A percentile compares a stretch with the other conserved stretches of the same genome.
Conservation (phyloP, 2,113 vertebrate species). For the Hystrix cristata region DNA sequence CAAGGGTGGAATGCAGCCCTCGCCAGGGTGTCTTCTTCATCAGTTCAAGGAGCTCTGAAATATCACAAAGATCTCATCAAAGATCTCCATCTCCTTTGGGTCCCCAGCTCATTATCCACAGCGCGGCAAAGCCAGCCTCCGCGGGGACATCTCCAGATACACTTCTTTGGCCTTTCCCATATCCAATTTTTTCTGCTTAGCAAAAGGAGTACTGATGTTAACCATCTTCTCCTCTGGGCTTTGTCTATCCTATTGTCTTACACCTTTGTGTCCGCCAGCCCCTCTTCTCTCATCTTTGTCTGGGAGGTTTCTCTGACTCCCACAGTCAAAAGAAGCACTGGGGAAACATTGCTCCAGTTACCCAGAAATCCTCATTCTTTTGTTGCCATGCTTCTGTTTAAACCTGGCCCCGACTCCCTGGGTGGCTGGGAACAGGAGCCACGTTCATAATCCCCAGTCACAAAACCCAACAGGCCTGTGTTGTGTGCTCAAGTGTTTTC, state of each 20-base stretch:
- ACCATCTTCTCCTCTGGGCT: background rate
- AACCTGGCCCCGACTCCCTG: conserved; percentile 18
- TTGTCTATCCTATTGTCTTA: background rate
- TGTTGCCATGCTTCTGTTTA: conserved; percentile 4
- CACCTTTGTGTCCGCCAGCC: background rate
- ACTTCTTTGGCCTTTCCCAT: background rate
- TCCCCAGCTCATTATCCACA: rapidly evolving
- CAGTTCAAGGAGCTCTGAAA: background rate
- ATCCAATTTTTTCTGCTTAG: background rate
- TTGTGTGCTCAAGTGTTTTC: background rate
- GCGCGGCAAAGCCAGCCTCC: background rate
- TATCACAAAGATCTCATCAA: background rate
- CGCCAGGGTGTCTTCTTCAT: background rate
- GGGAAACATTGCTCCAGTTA: background rate
- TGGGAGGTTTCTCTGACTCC: background rate
- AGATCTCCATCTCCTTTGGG: background rate
- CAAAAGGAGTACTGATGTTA: background rate
- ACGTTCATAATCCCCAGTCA: background rate
- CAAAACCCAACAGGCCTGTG: background rate
- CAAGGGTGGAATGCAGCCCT: background rate
- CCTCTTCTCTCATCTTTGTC: background rate
- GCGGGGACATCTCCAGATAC: background rate
- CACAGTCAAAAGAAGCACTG: background rate
- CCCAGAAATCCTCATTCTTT: background rate
- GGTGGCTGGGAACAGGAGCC: background rate